Conservation (phyloP, 2,113 vertebrate genomes). For the Salminus brasiliensis region DNA sequence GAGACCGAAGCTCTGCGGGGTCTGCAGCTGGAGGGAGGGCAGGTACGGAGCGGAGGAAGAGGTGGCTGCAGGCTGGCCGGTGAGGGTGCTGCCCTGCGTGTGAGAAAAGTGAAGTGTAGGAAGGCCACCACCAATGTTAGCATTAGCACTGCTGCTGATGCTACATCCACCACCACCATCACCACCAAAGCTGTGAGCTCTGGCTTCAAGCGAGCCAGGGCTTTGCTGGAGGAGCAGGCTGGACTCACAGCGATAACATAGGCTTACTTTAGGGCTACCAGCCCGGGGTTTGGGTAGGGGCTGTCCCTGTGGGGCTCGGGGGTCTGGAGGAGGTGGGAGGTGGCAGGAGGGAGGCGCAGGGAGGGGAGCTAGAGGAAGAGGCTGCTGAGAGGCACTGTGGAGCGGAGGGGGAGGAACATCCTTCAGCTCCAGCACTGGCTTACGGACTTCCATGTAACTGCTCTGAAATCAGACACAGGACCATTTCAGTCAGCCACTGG, state of each 20-base stretch:
- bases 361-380: constrained; percentile 79
- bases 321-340: constrained; percentile 70
- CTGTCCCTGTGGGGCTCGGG: constrained; percentile 73
- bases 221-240: constrained; percentile 43
- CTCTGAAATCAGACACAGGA: constrained; percentile 68
- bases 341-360: constrained; percentile 77
- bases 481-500: background rate
- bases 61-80: background rate
- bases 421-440: constrained; percentile 84
- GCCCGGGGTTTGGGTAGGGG: constrained; percentile 74
- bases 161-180: constrained; percentile 66
- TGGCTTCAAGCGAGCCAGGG: constrained; percentile 48
- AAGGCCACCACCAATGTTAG: constrained; percentile 65
- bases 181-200: constrained; percentile 71
- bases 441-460: constrained; percentile 90
- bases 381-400: constrained; percentile 78
- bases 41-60: background rate
- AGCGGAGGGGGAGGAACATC: constrained; percentile 85
- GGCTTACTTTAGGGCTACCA: constrained; percentile 90
- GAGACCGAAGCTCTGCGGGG: constrained; percentile 42
- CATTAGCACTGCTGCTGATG: constrained; percentile 58
- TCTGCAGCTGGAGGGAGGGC: constrained; percentile 3
- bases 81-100: constrained; percentile 50
- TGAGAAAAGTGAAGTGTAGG: constrained; percentile 75
- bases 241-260: constrained; percentile 81